These are phyloP conservation scores for Myopa testacea DNA, from an alignment of 2,888 invertebrate species.

Conservation along the genomic window DNA sequence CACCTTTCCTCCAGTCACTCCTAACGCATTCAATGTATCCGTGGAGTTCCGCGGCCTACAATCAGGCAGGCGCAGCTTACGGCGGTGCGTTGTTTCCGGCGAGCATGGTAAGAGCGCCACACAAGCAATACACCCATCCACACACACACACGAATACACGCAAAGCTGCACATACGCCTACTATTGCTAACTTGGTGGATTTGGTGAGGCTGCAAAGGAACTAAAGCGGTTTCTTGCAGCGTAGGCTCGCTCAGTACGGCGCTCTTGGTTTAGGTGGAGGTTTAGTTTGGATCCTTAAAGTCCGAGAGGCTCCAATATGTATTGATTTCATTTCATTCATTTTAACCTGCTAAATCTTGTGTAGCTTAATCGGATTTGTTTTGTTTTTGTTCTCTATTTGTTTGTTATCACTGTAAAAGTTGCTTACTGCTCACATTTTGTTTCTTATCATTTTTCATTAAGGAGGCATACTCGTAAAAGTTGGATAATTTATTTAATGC, in stretches of 20 bases:
- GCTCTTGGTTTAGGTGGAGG: background rate
- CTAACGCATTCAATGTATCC: conserved; percentile 60
- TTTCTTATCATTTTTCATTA: conserved; percentile 4
- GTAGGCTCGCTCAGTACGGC: background rate
- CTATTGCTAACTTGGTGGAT: conserved; percentile 26
- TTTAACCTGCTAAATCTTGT: background rate
- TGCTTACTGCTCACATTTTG: background rate
- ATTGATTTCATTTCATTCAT: background rate
- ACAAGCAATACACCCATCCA: background rate
- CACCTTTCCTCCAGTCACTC: background rate
- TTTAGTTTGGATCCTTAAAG: too few species aligned
- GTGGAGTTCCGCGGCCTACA: conserved; percentile 66
- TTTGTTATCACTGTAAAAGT: background rate
- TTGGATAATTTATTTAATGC: background rate
- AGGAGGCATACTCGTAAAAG: background rate
- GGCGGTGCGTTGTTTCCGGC: conserved; percentile 31
- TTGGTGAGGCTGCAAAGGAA: background rate
- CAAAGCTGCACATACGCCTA: conserved; percentile 6
- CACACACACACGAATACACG: conserved; percentile 42
- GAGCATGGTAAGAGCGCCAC: conserved; percentile 52
- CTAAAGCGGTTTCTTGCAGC: background rate
- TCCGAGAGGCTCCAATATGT: background rate
- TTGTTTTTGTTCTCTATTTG: background rate
- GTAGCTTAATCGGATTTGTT: background rate
- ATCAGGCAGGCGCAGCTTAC: conserved; percentile 53